These are phyloP conservation scores for Alectura lathami DNA, from an alignment of 2,113 vertebrate species.

Conservation along the genomic window DNA sequence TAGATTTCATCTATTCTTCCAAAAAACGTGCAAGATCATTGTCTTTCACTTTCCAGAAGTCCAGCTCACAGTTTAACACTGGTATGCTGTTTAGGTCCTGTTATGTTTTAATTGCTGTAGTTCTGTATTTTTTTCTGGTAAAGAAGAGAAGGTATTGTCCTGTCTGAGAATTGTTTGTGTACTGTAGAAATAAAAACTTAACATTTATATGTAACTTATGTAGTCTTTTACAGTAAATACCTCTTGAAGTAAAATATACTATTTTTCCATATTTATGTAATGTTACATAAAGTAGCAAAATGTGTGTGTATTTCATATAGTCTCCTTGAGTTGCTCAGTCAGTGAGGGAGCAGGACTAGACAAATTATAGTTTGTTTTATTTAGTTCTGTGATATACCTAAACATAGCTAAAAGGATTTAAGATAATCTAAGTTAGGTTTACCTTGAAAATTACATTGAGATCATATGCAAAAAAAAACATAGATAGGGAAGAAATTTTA, in stretches of 20 bases:
- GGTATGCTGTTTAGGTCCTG: slow-evolving; percentile 13
- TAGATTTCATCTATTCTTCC: slow-evolving; percentile 65
- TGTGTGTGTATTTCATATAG: fast-evolving
- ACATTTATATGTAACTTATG: neutral
- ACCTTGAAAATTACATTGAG: neutral
- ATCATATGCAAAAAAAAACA: neutral
- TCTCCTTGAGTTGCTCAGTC: neutral
- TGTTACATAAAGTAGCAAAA: neutral
- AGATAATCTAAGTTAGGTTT: neutral
- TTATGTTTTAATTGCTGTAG: neutral
- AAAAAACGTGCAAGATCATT: slow-evolving; percentile 77
- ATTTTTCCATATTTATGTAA: neutral
- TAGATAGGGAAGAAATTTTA: neutral
- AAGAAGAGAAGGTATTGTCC: neutral
- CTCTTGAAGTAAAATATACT: neutral
- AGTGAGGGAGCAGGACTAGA: neutral
- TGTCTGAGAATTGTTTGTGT: neutral
- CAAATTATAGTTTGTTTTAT: neutral
- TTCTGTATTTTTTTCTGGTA: neutral
- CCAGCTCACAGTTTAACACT: slow-evolving; percentile 19
- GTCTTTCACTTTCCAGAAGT: slow-evolving; percentile 71
- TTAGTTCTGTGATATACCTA: neutral
- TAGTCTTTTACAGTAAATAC: neutral
- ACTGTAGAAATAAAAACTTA: neutral
- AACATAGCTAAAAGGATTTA: neutral